phyloP scores from a whole-genome alignment of 2,113 vertebrate species.

The Alectura lathami region DNA sequence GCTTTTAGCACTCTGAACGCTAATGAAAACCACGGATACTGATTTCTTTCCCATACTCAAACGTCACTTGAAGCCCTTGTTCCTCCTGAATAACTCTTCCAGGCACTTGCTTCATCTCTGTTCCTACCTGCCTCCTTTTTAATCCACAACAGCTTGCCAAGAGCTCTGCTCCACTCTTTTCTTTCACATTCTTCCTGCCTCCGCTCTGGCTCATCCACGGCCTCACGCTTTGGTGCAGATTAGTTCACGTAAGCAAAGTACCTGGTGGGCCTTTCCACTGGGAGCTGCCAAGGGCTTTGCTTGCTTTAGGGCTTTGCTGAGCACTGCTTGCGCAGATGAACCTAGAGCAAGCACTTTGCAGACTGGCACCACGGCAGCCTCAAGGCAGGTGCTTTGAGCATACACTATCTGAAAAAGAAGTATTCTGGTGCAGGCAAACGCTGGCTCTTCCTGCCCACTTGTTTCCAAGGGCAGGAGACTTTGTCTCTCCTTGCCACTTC shows the following conservation, averaged over 20 bases:
- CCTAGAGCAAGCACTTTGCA: background rate
- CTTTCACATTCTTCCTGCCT: accelerated
- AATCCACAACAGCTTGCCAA: background rate
- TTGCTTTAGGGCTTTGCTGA: background rate
- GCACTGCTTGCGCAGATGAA: background rate
- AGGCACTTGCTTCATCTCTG: background rate
- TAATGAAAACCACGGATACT: background rate
- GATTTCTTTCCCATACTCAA: background rate
- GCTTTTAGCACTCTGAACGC: background rate
- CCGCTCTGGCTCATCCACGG: background rate
- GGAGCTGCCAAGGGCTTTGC: background rate
- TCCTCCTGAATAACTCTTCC: background rate
- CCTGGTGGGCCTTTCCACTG: background rate
- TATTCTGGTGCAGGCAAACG: background rate
- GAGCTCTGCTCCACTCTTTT: background rate
- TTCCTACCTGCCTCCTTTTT: conserved; percentile 7
- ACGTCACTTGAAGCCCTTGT: conserved; percentile 7
- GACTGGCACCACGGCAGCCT: background rate
- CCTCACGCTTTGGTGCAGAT: background rate
- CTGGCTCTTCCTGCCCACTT: background rate
- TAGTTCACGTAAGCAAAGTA: background rate
- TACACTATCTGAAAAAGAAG: background rate
- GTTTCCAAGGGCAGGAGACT: background rate
- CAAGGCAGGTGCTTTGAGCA: background rate
- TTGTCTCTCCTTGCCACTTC: background rate